A percentile compares a stretch with the other conserved stretches of the same genome.
These are phyloP conservation scores for Orthosia gothica DNA, from an alignment of 2,888 invertebrate species.

Conservation along the genomic window DNA sequence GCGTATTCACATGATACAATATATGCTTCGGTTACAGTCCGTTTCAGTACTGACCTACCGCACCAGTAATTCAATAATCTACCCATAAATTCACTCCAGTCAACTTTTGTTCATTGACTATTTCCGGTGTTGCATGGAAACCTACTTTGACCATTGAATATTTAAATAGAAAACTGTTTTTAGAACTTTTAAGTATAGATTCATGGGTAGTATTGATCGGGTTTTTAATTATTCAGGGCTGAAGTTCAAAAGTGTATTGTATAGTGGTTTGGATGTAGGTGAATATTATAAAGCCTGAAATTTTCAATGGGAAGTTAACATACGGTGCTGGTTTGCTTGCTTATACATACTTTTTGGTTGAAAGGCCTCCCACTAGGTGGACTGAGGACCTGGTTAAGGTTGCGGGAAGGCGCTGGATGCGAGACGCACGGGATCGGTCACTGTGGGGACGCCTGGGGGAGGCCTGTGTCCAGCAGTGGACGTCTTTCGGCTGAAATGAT, in stretches of 20 bases:
- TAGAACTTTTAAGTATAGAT: slow-evolving; percentile 36
- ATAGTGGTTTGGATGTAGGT: background rate
- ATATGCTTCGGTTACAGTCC: background rate
- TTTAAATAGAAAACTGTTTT: slow-evolving; percentile 34
- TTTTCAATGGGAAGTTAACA: background rate
- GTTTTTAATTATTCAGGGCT: slow-evolving; percentile 23
- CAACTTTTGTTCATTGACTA: slow-evolving; percentile 18
- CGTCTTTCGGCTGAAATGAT: too few relatives aligned
- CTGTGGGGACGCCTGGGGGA: too few relatives aligned
- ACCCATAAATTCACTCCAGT: background rate
- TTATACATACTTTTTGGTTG: too few relatives aligned
- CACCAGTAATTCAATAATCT: slow-evolving; percentile 47
- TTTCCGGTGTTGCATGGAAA: slow-evolving; percentile 27
- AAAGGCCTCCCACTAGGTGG: too few relatives aligned
- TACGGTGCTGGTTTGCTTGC: too few relatives aligned
- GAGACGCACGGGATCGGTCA: too few relatives aligned
- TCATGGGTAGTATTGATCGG: slow-evolving; percentile 20
- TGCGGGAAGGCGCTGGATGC: too few relatives aligned
- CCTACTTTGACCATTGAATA: slow-evolving; percentile 40
- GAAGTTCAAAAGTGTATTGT: slow-evolving; percentile 15
- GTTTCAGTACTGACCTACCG: slow-evolving; percentile 50
- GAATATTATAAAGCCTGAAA: background rate
- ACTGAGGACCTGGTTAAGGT: too few relatives aligned
- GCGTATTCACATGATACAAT: background rate
- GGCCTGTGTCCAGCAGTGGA: too few relatives aligned